Evolutionary conservation across 2,113 vertebrate genomes (phyloP).

Genomic region (Phainopepla nitens): DNA sequence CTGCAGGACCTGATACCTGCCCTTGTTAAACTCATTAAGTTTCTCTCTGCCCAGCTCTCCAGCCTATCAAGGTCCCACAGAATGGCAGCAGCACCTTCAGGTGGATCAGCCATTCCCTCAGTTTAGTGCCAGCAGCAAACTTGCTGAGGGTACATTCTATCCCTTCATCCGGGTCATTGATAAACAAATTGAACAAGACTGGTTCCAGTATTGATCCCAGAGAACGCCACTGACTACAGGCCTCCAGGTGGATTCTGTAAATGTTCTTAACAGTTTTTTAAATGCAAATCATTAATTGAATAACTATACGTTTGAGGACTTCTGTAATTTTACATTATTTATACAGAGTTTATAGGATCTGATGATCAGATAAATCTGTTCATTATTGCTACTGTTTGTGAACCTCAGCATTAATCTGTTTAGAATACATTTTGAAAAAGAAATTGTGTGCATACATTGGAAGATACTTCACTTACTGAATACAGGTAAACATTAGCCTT

Average conservation of each 20-base stretch:
- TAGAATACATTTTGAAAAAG: neutral
- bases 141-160: neutral
- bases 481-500: neutral
- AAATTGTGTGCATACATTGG: neutral
- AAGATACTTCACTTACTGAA: neutral
- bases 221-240: neutral
- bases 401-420: neutral
- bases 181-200: neutral
- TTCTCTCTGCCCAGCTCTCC: neutral
- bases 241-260: neutral
- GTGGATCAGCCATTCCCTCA: neutral
- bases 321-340: neutral
- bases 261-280: neutral
- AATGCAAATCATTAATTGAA: neutral
- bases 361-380: neutral
- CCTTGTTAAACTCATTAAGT: neutral
- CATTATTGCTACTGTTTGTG: neutral
- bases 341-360: neutral
- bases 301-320: neutral
- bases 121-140: neutral
- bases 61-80: neutral
- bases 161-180: neutral
- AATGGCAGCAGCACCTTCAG: neutral
- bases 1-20: neutral
- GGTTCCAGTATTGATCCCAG: neutral